Evolutionary conservation across 2,888 invertebrate species (phyloP), one percentile per base, ranked within the genome.

Genomic region (Zele albiditarsus): DNA sequence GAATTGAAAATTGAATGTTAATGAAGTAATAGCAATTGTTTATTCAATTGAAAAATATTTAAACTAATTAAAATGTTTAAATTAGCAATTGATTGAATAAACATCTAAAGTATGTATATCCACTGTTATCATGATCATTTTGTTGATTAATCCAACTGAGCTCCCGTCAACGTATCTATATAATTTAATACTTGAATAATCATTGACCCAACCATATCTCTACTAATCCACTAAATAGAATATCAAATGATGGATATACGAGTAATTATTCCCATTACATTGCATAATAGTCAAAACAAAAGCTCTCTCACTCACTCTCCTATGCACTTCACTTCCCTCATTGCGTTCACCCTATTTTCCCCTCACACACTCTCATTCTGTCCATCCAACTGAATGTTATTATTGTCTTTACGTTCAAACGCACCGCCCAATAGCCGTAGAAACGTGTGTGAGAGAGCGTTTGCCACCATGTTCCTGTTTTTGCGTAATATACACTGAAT

Each of bases 401-500:
- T 78, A 81, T 80, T 81, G 78, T 82, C 81, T 79, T 79, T 78
- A 73, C 60, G 76, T 77, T 77, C 74, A 78, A 78, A 79, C 76
- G 79, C 70, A 60, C 65, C 75, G 78, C 68, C 74, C 73, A 76
- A 71, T 77, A 71, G 60, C 75, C 46, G 46, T 46, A 46, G 46
- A 74, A 67, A 69, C 77, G 76, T 70, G 76, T 67, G 77, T 77
- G 73, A 75, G 60, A 66, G 74, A 78, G 73, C 73, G 20, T 53
- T 20, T 20, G 8, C 70, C 28, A 60, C 70, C 20, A 49, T 58
- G 42, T 33, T 66, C 27, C 60, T 74, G 74, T 78, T 74, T 73
- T 74, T 74, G 58, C 76, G 65, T 71, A 73, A 75, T 70, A 73
- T 79, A 74, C 77, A 78, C 74, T 80, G 78, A 80, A 81, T 81